Conservation (phyloP, 2,797 vertebrate species). For the Malurus leucopterus region DNA sequence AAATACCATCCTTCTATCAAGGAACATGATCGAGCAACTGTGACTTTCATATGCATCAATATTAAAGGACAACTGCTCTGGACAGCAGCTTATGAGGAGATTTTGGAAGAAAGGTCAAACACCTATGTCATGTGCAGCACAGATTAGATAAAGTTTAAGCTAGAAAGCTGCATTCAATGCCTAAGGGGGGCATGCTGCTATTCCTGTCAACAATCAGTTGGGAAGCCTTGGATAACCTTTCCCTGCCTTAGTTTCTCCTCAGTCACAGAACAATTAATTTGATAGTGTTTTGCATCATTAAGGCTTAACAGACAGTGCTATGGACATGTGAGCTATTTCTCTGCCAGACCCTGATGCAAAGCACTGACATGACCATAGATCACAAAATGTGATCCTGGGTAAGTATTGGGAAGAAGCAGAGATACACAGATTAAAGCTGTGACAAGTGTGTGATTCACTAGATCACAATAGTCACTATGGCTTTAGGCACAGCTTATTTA, state of each 20-base stretch:
- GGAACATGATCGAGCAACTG: not conserved
- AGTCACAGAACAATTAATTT: not conserved
- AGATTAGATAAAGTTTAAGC: not conserved
- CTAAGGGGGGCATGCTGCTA: not conserved
- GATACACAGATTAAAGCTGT: slow-evolving; percentile 2
- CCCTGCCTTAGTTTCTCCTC: not conserved
- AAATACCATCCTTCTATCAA: not conserved
- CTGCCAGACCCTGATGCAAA: not conserved
- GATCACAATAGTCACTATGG: not conserved
- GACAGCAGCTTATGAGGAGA: not conserved
- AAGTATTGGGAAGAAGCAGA: slow-evolving; percentile 2
- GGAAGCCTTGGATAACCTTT: not conserved
- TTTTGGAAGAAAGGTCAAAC: not conserved
- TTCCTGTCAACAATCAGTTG: not conserved
- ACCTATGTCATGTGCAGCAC: not conserved
- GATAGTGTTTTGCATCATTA: not conserved
- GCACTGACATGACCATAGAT: not conserved
- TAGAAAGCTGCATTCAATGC: not conserved
- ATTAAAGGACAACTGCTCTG: not conserved
- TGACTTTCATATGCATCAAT: not conserved
- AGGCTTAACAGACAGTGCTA: not conserved
- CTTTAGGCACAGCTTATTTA: slow-evolving; percentile 14
- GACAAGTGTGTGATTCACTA: not conserved
- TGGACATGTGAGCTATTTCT: not conserved
- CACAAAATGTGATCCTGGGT: not conserved